A percentile compares a stretch with the other conserved stretches of the same genome.
Conservation (phyloP, 1,140 invertebrate genomes). For the Drosophila funebris region DNA sequence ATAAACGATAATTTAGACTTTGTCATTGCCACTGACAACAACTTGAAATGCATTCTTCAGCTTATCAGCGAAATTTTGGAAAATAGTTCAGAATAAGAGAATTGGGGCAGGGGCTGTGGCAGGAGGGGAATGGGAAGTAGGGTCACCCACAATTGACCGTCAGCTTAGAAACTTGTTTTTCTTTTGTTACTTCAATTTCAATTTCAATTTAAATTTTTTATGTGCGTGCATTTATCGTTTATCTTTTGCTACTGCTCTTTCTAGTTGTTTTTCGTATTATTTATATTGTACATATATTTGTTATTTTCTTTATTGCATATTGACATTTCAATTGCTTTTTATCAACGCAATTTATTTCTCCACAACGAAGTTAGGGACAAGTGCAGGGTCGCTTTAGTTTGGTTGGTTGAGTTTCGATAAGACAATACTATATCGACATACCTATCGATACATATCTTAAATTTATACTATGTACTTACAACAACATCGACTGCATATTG, state of each 20-base stretch:
- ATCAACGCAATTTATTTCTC: constrained; percentile 50
- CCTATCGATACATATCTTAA: not conserved
- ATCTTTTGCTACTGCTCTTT: constrained; percentile 1
- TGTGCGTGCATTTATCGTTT: constrained; percentile 42
- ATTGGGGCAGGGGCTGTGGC: not conserved
- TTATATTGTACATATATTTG: not conserved
- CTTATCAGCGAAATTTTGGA: constrained; percentile 21
- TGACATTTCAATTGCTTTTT: constrained; percentile 58
- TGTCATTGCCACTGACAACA: constrained; percentile 8
- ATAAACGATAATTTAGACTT: constrained; percentile 23
- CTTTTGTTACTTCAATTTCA: constrained; percentile 1
- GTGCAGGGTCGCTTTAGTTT: constrained; percentile 18
- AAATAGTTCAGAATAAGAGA: not conserved
- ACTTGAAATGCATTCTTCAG: constrained; percentile 24
- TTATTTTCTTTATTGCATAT: constrained; percentile 31
- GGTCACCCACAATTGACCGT: constrained; percentile 26
- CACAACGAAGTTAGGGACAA: not conserved
- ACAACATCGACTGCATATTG: not conserved
- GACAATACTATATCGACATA: not conserved
- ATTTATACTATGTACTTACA: constrained; percentile 16
- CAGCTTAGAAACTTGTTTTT: constrained; percentile 25
- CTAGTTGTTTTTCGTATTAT: not conserved
- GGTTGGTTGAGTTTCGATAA: constrained; percentile 23
- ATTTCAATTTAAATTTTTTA: constrained; percentile 31
- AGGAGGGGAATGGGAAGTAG: not conserved